These are phyloP conservation scores for Ornithoptera priamus DNA, from an alignment of 2,888 invertebrate genomes.

Conservation along the genomic window DNA sequence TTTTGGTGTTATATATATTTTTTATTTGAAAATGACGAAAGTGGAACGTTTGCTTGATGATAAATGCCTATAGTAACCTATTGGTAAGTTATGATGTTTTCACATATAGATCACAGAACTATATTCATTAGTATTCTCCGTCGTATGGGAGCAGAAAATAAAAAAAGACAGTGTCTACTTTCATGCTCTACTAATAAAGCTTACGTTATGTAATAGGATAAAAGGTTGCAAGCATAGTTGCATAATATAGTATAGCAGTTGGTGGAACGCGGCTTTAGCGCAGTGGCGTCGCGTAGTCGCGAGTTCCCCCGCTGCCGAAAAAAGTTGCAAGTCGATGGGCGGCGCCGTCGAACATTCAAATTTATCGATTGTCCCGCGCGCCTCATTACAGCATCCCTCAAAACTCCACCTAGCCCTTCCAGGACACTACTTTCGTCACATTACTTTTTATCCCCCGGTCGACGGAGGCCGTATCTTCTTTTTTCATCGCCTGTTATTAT, in stretches of 20 bases:
- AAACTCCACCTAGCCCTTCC: constrained; percentile 77
- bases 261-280: constrained; percentile 35
- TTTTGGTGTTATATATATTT: too few relatives aligned
- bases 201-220: constrained; percentile 21
- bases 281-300: constrained; percentile 70
- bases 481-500: constrained; percentile 75
- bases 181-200: constrained; percentile 19
- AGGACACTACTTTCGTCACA: constrained; percentile 66
- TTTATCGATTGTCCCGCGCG: constrained; percentile 78
- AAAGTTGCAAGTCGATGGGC: constrained; percentile 78
- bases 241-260: constrained; percentile 31
- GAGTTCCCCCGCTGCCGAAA: constrained; percentile 69
- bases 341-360: constrained; percentile 79
- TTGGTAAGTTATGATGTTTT: too few relatives aligned
- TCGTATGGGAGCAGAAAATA: neutral
- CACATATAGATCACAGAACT: too few relatives aligned
- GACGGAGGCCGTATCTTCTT: constrained; percentile 61
- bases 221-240: constrained; percentile 16
- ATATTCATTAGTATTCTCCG: neutral
- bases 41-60: too few relatives aligned
- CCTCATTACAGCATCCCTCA: constrained; percentile 78
- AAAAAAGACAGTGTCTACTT: constrained; percentile 8
- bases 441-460: constrained; percentile 70
- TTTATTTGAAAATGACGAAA: too few relatives aligned
- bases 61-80: too few relatives aligned